These are phyloP conservation scores for Tragelaphus oryx DNA, from an alignment of 2,797 vertebrate genomes.

Conservation along the genomic window DNA sequence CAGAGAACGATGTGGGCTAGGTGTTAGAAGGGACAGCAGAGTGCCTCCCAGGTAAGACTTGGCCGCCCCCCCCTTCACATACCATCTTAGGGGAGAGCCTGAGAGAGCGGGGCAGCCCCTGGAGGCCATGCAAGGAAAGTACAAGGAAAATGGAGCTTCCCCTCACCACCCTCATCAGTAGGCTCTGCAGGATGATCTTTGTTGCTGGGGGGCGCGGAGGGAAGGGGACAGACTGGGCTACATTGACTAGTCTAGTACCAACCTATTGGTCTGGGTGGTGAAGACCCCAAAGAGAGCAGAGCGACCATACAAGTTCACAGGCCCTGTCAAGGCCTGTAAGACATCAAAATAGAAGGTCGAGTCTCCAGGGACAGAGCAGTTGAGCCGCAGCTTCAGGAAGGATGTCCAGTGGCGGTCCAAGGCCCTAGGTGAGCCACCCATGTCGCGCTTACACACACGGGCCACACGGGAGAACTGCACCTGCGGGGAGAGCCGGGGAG, in stretches of 20 bases:
- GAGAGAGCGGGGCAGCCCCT: background rate
- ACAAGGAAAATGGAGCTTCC: background rate
- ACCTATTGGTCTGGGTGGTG: slow-evolving; percentile 96
- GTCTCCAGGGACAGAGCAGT: slow-evolving; percentile 93
- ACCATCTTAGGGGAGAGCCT: background rate
- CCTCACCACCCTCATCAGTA: background rate
- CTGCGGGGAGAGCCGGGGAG: slow-evolving; percentile 68
- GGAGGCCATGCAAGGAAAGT: background rate
- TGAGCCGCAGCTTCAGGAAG: slow-evolving; percentile 94
- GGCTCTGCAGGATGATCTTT: background rate
- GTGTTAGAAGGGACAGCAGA: background rate
- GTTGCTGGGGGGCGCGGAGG: too few species aligned
- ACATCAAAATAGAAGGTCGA: slow-evolving; percentile 96
- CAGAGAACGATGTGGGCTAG: background rate
- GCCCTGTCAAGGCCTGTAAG: slow-evolving; percentile 83
- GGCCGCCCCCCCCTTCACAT: background rate
- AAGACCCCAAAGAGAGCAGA: slow-evolving; percentile 92
- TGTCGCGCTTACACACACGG: slow-evolving; percentile 94
- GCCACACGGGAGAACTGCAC: slow-evolving; percentile 94
- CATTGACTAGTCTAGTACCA: background rate
- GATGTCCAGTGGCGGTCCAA: slow-evolving; percentile 97
- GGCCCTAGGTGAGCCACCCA: slow-evolving; percentile 92
- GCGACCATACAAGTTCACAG: slow-evolving; percentile 83
- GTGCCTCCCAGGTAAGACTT: background rate
- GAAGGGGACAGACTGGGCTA: background rate